These are phyloP conservation scores for Bucorvus abyssinicus DNA, from an alignment of 2,797 vertebrate species.

Conservation along the genomic window DNA sequence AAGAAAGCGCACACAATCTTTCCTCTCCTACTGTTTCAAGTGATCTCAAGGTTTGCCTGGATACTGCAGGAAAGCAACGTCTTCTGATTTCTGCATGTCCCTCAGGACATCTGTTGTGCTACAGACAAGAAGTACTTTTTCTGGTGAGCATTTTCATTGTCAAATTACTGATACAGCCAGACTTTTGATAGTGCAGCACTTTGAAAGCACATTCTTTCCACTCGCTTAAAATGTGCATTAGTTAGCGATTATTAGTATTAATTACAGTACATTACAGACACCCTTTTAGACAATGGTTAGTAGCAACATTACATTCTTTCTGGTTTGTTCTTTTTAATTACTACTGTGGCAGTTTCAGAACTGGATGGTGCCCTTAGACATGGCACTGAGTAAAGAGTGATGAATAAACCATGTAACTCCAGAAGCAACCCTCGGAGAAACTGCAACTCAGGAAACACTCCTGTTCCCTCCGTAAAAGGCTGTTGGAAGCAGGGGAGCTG, in stretches of 20 bases:
- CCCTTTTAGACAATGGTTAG: neutral
- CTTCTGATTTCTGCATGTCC: neutral
- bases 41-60: neutral
- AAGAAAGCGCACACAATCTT: neutral
- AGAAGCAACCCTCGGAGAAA: neutral
- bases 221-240: neutral
- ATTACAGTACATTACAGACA: neutral
- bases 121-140: neutral
- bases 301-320: neutral
- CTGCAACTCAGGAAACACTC: neutral
- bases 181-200: neutral
- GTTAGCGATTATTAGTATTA: conserved; percentile 9
- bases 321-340: neutral
- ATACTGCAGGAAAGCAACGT: neutral
- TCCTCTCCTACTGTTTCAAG: neutral
- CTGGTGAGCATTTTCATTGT: neutral
- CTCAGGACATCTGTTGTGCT: neutral
- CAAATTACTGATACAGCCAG: neutral
- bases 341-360: neutral
- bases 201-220: neutral
- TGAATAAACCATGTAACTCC: neutral
- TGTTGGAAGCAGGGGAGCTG: neutral
- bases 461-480: fast-evolving
- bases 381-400: neutral
- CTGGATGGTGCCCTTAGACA: neutral